Conservation (phyloP, 2,113 vertebrate genomes). For the Origma solitaria region DNA sequence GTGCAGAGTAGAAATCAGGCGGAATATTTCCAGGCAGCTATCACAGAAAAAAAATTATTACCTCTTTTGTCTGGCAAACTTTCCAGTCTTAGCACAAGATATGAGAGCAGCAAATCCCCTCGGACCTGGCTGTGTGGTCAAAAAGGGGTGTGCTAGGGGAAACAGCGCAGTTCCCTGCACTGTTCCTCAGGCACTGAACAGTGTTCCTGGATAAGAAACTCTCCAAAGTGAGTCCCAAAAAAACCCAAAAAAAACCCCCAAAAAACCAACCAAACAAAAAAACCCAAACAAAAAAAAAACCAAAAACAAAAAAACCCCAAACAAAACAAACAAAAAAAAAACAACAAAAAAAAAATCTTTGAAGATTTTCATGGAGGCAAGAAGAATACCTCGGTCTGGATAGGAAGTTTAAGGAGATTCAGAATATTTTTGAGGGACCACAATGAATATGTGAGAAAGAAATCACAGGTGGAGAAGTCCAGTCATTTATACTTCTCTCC, state of each 20-base stretch:
- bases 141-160: neutral
- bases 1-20: neutral
- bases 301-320: too few species aligned
- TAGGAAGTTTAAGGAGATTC: neutral
- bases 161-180: neutral
- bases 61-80: neutral
- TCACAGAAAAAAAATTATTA: neutral
- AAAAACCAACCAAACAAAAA: too few species aligned
- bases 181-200: neutral
- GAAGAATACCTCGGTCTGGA: accelerated
- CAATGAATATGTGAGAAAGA: neutral
- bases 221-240: neutral
- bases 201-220: neutral
- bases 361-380: neutral
- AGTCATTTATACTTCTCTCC: neutral
- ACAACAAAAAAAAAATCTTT: neutral
- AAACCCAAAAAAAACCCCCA: too few species aligned
- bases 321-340: too few species aligned
- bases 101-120: neutral
- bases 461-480: neutral
- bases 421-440: neutral
- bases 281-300: too few species aligned
- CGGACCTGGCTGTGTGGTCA: neutral
- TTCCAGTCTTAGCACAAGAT: neutral
- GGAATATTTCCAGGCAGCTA: neutral